phyloP scores from a whole-genome alignment of 2,888 invertebrate genomes.

The Acrocyrtus sp. region DNA sequence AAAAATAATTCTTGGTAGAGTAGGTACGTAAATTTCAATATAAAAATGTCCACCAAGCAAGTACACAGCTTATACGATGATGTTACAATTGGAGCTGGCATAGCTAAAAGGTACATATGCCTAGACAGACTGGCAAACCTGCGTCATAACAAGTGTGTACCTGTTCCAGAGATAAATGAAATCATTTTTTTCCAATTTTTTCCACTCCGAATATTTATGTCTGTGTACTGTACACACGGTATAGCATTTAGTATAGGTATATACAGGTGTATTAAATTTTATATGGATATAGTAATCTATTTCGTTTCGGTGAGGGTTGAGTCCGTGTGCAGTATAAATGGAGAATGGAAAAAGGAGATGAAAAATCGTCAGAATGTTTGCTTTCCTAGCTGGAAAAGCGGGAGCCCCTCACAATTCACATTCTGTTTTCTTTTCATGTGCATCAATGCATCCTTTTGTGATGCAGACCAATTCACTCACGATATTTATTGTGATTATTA shows the following conservation, averaged over 20 bases:
- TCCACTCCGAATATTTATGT: neutral
- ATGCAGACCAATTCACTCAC: no score
- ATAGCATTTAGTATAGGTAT: neutral
- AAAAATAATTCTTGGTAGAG: no score
- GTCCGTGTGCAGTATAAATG: conserved; percentile 27
- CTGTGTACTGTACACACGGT: neutral
- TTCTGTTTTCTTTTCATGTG: neutral
- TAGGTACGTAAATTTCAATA: no score
- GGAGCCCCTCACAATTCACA: no score
- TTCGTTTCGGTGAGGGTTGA: no score
- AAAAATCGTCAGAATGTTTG: conserved; percentile 22
- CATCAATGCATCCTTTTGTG: neutral
- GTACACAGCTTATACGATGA: no score
- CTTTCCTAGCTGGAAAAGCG: conserved; percentile 34
- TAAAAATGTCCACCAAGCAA: no score
- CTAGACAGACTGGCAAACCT: no score
- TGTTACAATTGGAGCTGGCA: neutral
- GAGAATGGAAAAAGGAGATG: neutral
- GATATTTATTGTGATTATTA: neutral
- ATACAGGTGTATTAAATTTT: neutral
- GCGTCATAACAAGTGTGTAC: no score
- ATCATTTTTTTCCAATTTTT: conserved; percentile 11
- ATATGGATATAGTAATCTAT: no score
- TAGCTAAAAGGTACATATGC: no score
- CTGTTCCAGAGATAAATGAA: neutral